phyloP scores from a whole-genome alignment of 2,888 invertebrate species.

The Cataglyphis altisquamis region DNA sequence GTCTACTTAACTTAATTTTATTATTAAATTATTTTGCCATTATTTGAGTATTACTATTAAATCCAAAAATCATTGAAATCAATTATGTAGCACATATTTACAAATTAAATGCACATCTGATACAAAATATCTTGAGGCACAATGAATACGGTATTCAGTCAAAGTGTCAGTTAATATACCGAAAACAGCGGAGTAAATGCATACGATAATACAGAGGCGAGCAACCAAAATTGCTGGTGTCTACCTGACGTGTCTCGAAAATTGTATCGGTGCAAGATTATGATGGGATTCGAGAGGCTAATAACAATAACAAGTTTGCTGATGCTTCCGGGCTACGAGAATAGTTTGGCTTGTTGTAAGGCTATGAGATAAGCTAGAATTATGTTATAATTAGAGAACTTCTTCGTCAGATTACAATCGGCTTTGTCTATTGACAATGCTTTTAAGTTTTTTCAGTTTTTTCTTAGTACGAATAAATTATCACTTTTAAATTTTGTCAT shows the following conservation, averaged over 20 bases:
- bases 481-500: neutral
- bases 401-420: constrained; percentile 64
- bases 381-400: constrained; percentile 66
- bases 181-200: constrained; percentile 62
- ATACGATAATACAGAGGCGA: constrained; percentile 59
- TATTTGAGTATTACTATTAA: neutral
- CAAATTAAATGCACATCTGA: neutral
- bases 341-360: constrained; percentile 63
- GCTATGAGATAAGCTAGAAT: constrained; percentile 67
- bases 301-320: constrained; percentile 78
- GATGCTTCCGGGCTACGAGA: constrained; percentile 62
- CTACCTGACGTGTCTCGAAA: constrained; percentile 63
- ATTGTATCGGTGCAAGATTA: constrained; percentile 69
- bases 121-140: constrained; percentile 8
- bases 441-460: neutral
- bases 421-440: constrained; percentile 16
- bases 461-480: neutral
- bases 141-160: constrained; percentile 44
- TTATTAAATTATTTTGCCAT: neutral
- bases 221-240: constrained; percentile 64
- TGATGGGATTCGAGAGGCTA: constrained; percentile 74
- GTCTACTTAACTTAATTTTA: neutral
- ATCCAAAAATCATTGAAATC: neutral
- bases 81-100: neutral
- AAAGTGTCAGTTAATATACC: constrained; percentile 51